Percentiles rank a stretch among this genome's conserved stretches.
Conservation (phyloP, 2,113 vertebrate species). For the Dasyurus viverrinus region DNA sequence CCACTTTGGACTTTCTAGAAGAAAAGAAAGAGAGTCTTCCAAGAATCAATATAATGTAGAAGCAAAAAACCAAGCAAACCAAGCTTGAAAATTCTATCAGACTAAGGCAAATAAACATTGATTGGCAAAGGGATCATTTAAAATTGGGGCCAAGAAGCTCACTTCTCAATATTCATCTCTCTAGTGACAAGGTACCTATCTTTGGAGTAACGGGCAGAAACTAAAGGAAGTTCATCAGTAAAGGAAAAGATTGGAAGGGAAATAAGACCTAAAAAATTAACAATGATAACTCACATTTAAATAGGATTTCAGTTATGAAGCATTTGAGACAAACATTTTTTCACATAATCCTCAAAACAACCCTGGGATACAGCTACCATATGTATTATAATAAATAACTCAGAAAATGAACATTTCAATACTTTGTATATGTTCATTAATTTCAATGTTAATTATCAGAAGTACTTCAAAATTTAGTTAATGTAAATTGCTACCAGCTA, state of each 20-base stretch:
- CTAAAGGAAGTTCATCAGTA: conserved; percentile 37
- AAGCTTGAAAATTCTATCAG: conserved; percentile 37
- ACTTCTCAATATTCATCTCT: conserved; percentile 10
- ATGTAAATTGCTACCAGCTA: not conserved
- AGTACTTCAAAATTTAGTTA: not conserved
- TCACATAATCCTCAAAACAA: conserved; percentile 22
- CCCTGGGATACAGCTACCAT: not conserved
- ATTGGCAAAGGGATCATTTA: not conserved
- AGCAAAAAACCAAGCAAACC: conserved; percentile 4
- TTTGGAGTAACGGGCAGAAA: not conserved
- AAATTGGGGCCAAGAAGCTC: conserved; percentile 5
- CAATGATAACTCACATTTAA: conserved; percentile 29
- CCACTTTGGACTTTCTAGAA: conserved; percentile 83
- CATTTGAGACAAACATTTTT: conserved; percentile 39
- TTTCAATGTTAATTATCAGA: not conserved
- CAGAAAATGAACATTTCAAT: not conserved
- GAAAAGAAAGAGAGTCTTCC: not conserved
- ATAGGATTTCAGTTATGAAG: not conserved
- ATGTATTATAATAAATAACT: not conserved
- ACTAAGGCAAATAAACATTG: not conserved
- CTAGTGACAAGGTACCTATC: not conserved
- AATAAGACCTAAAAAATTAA: conserved; percentile 35
- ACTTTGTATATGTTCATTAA: not conserved
- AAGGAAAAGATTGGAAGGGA: not conserved
- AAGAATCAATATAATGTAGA: conserved; percentile 22